These are phyloP conservation scores for Harpagifer antarcticus DNA, from an alignment of 2,797 vertebrate species.

Conservation along the genomic window DNA sequence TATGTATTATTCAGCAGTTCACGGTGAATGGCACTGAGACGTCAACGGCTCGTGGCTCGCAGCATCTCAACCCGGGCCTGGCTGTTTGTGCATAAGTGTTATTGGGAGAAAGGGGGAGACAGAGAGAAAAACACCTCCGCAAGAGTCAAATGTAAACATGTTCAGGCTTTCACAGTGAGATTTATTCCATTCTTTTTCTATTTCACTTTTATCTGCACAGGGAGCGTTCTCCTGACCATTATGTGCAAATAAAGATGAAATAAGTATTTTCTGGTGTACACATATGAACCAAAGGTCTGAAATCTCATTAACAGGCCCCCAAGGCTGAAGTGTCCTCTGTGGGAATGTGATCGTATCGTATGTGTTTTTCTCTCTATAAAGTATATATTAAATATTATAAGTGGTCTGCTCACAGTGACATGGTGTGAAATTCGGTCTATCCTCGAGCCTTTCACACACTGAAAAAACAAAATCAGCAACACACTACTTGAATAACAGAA, in stretches of 20 bases:
- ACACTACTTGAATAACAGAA: too few species aligned
- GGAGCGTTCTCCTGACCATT: neutral
- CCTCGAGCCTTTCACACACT: too few species aligned
- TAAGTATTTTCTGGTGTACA: conserved; percentile 6
- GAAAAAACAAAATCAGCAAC: too few species aligned
- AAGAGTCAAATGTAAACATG: conserved; percentile 48
- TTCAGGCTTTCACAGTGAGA: conserved; percentile 16
- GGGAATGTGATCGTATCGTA: neutral
- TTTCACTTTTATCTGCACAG: conserved; percentile 37
- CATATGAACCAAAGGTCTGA: conserved; percentile 9
- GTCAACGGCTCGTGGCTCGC: conserved; percentile 64
- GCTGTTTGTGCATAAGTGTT: conserved; percentile 36
- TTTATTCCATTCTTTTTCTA: conserved; percentile 31
- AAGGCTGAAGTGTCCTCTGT: neutral
- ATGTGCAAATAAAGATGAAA: conserved; percentile 31
- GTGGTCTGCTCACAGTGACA: too few species aligned
- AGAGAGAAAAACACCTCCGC: conserved; percentile 16
- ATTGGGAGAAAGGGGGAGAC: neutral
- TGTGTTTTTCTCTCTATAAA: neutral
- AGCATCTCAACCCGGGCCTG: conserved; percentile 50
- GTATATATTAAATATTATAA: too few species aligned
- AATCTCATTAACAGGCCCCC: neutral
- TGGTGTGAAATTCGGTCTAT: too few species aligned
- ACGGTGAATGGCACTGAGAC: conserved; percentile 57
- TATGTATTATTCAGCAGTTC: conserved; percentile 70